Evolutionary conservation across 2,888 invertebrate species (phyloP), one percentile per base, ranked within the genome.

Genomic region (Acrobasis repandana): DNA sequence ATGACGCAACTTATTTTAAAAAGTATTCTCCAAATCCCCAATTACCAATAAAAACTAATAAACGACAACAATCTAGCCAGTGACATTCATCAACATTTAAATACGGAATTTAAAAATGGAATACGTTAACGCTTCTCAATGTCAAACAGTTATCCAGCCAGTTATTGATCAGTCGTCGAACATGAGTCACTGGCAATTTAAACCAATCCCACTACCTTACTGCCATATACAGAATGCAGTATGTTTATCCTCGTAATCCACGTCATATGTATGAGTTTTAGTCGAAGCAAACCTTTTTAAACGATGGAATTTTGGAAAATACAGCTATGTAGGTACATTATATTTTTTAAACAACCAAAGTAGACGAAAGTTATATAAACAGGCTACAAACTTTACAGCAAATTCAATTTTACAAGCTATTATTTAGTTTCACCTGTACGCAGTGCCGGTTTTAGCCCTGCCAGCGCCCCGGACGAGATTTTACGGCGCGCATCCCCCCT

Each of bases 161-260:
- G 73, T 77, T 82, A 82, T 84, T 76, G 84, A 87, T 85, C 76
- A 70, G 74, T n/a, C 28, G 14, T 20, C 16, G 38, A 36, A 20
- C 68, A 75, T 87, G 86, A 86, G 73, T 87, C 87, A 87, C 70
- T 70, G 65, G 63, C 66, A 67, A 70, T 72, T 75, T 74, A 67
- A 71, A 65, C 67, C 62, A 63, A 65, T 62, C 69, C 66, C 64
- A 69, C 67, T 54, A 18, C 62, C 66, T 61, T 68, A 72, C 68
- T 66, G 69, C 76, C 76, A 72, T 76, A 72, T 69, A 68, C 67
- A 67, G 68, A 67, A 62, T 54, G 18, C 38, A 38, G 20, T 38
- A 28, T 28, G 18, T 28, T 11, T 28, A 28, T 28, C 18, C 20
- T 49, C 28, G 28, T 14, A 11, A 50, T 43, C n/a, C n/a, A 43